Percentiles rank a stretch among this genome's conserved stretches.
These are phyloP conservation scores for Drosophila kurseongensis DNA, from an alignment of 1,140 invertebrate species.

Conservation along the genomic window DNA sequence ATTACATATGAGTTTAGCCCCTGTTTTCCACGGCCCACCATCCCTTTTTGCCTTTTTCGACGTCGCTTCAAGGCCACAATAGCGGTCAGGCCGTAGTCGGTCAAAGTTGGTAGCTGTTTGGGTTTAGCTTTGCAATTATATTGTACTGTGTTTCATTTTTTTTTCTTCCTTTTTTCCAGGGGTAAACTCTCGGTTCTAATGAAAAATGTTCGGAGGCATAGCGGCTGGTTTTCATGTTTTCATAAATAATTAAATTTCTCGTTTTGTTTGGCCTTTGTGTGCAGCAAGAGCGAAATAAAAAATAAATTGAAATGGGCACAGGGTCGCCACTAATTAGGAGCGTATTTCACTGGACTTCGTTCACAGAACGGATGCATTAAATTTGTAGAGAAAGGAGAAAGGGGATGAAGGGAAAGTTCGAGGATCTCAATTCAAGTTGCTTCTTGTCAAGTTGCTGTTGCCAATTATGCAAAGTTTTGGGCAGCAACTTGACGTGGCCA, in stretches of 20 bases:
- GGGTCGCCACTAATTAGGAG: constrained; percentile 73
- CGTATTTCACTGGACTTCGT: constrained; percentile 57
- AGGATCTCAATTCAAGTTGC: constrained; percentile 22
- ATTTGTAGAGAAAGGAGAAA: constrained; percentile 33
- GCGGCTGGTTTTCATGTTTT: constrained; percentile 64
- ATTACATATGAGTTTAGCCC: constrained; percentile 62
- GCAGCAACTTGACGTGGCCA: constrained; percentile 17
- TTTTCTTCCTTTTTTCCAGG: neutral
- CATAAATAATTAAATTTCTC: constrained; percentile 80
- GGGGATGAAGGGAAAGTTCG: constrained; percentile 1
- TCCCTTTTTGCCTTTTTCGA: constrained; percentile 12
- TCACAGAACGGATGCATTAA: constrained; percentile 57
- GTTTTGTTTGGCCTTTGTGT: constrained; percentile 33
- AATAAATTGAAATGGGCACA: constrained; percentile 55
- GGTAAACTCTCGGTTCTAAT: constrained; percentile 61
- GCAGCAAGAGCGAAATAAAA: constrained; percentile 18
- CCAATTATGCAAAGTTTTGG: constrained; percentile 58
- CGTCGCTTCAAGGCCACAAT: constrained; percentile 67
- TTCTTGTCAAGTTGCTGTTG: constrained; percentile 63
- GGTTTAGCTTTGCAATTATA: constrained; percentile 67
- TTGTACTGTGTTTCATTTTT: constrained; percentile 61
- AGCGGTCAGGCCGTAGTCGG: constrained; percentile 67
- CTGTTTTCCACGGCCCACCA: neutral
- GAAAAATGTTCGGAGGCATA: constrained; percentile 63
- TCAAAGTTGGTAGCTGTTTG: constrained; percentile 59